A percentile compares a stretch with the other conserved stretches of the same genome.
These are phyloP conservation scores for Netelia virgata DNA, from an alignment of 2,888 invertebrate species.

Conservation along the genomic window DNA sequence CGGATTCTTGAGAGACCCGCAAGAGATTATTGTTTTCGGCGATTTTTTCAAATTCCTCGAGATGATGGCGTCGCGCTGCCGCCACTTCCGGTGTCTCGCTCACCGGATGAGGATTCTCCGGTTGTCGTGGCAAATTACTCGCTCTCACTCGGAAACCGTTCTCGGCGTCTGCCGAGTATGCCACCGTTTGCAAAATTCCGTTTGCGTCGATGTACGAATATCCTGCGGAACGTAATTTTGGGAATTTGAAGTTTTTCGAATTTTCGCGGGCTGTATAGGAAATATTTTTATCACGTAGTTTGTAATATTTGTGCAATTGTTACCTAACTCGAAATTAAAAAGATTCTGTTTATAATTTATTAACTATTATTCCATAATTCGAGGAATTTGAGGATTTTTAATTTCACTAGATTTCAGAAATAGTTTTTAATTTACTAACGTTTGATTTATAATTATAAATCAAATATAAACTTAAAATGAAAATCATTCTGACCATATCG, in stretches of 20 bases:
- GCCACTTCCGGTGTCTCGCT: slow-evolving; percentile 85
- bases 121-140: slow-evolving; percentile 86
- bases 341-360: no score
- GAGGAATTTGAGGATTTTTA: no score
- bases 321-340: no score
- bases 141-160: slow-evolving; percentile 89
- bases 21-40: slow-evolving; percentile 45
- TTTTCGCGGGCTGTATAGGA: background rate
- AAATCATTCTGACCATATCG: no score
- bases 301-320: no score
- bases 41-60: slow-evolving; percentile 74
- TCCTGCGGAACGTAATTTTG: slow-evolving; percentile 78
- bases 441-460: no score
- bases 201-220: slow-evolving; percentile 90
- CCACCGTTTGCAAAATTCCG: slow-evolving; percentile 88
- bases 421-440: no score
- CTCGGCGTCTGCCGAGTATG: slow-evolving; percentile 87
- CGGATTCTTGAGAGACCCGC: background rate
- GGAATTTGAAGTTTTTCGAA: background rate
- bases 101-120: slow-evolving; percentile 78
- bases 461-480: no score
- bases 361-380: no score
- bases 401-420: no score
- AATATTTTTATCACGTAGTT: no score
- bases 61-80: slow-evolving; percentile 84